These are phyloP conservation scores for Zaprionus lineosus DNA, from an alignment of 2,888 invertebrate species.

Conservation along the genomic window DNA sequence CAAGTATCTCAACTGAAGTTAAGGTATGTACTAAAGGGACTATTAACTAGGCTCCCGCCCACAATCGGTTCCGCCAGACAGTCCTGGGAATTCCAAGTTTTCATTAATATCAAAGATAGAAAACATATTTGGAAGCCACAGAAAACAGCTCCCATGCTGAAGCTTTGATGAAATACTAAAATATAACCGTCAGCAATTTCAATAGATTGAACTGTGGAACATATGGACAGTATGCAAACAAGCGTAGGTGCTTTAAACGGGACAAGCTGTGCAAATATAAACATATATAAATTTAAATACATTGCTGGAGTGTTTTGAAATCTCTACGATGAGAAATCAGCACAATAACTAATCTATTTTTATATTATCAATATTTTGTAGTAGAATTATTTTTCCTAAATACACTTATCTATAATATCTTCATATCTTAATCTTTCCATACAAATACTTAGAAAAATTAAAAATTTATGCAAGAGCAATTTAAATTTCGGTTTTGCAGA, in stretches of 20 bases:
- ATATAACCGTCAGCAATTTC: slow-evolving; percentile 35
- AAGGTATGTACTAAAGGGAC: slow-evolving; percentile 53
- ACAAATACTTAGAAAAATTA: not conserved
- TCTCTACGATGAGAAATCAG: slow-evolving; percentile 54
- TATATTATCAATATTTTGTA: no score
- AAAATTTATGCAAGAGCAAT: not conserved
- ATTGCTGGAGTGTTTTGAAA: slow-evolving; percentile 65
- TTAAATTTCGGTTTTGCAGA: not conserved
- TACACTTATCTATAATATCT: no score
- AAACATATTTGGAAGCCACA: slow-evolving; percentile 17
- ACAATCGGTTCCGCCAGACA: slow-evolving; percentile 71
- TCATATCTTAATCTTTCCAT: no score
- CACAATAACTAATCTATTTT: slow-evolving; percentile 7
- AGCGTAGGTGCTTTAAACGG: slow-evolving; percentile 36
- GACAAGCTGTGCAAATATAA: slow-evolving; percentile 80
- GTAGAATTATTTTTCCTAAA: no score
- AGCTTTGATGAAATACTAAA: slow-evolving; percentile 53
- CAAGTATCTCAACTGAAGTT: not conserved
- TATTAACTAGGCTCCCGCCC: slow-evolving; percentile 68
- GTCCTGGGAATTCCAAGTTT: slow-evolving; percentile 6
- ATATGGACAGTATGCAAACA: slow-evolving; percentile 38
- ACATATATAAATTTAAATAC: slow-evolving; percentile 41
- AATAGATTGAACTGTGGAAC: slow-evolving; percentile 46
- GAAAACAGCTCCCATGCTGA: slow-evolving; percentile 51
- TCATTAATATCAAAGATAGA: slow-evolving; percentile 6